These are phyloP conservation scores for Zoanthus gigantus DNA, from an alignment of 92 coral and sea anemone genomes.

Conservation along the genomic window DNA sequence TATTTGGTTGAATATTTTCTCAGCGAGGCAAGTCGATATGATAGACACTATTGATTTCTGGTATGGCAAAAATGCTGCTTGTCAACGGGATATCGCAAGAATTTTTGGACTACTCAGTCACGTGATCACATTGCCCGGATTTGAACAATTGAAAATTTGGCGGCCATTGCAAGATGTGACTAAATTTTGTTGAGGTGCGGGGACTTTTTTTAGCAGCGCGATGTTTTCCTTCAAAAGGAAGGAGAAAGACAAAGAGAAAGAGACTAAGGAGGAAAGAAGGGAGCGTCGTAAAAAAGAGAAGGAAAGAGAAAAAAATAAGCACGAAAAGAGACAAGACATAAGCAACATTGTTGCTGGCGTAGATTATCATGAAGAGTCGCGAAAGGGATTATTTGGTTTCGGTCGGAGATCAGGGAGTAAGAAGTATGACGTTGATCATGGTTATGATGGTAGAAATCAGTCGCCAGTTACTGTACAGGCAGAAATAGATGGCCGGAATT, in stretches of 20 bases:
- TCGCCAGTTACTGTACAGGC: conserved; percentile 61
- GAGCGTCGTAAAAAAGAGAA: conserved; percentile 91
- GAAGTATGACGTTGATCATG: conserved; percentile 87
- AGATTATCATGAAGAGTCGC: conserved; percentile 66
- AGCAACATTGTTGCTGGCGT: conserved; percentile 83
- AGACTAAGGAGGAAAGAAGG: conserved; percentile 88
- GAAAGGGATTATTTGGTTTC: conserved; percentile 79
- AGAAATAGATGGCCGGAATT: conserved; percentile 56
- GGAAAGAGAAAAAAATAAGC: conserved; percentile 79
- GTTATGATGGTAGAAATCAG: conserved; percentile 55
- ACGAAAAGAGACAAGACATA: conserved; percentile 71
- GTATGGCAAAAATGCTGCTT: not conserved
- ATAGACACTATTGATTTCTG: not conserved
- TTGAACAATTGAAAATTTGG: conserved; percentile 90
- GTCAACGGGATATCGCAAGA: not conserved
- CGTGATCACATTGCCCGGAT: conserved; percentile 84
- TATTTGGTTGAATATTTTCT: not conserved
- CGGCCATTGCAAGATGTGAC: conserved; percentile 82
- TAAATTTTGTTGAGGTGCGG: conserved; percentile 13
- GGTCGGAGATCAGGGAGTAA: conserved; percentile 73
- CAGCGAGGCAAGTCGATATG: not conserved
- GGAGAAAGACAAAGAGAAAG: conserved; percentile 88
- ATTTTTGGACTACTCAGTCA: conserved; percentile 49
- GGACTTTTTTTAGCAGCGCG: conserved; percentile 54
- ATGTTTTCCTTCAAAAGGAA: conserved; percentile 98